phyloP scores from a whole-genome alignment of 53 echinoderm and acorn worm species.

The Holothuria leucospilota region DNA sequence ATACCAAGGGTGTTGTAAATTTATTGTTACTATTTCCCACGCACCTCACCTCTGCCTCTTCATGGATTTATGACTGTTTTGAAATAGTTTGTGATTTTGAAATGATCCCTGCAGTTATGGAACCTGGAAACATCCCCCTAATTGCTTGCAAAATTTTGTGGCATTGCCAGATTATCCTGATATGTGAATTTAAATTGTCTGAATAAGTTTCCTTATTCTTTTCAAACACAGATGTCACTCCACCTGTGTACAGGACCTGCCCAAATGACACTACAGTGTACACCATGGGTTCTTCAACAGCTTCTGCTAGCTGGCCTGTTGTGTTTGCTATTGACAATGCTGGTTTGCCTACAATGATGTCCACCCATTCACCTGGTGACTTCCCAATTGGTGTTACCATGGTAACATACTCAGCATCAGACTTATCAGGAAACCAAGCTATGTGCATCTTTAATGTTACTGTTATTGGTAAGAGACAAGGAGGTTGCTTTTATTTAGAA shows the following conservation, averaged over 20 bases:
- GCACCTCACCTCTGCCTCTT: too few species aligned
- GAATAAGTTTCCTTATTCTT: neutral
- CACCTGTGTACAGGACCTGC: neutral
- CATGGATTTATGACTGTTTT: too few species aligned
- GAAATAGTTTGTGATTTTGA: too few species aligned
- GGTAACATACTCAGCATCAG: conserved; percentile 49
- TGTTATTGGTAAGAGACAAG: conserved; percentile 45
- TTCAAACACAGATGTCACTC: conserved; percentile 1
- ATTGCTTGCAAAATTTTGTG: too few species aligned
- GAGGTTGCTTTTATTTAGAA: neutral
- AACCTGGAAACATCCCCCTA: too few species aligned
- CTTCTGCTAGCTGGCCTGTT: neutral
- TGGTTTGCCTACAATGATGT: neutral
- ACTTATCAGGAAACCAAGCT: conserved; percentile 12
- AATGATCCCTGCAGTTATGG: too few species aligned
- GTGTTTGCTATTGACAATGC: neutral
- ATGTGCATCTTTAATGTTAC: conserved; percentile 45
- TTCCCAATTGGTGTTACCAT: conserved; percentile 45
- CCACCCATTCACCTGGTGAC: conserved; percentile 16
- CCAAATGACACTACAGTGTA: neutral
- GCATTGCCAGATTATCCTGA: too few species aligned
- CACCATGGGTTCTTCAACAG: neutral
- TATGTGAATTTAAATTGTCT: too few species aligned
- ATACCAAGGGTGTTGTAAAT: too few species aligned
- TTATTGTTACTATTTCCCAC: too few species aligned